Evolutionary conservation across 2,888 invertebrate genomes (phyloP), one percentile per base, ranked within the genome.

Genomic region (Tribolium freemani): DNA sequence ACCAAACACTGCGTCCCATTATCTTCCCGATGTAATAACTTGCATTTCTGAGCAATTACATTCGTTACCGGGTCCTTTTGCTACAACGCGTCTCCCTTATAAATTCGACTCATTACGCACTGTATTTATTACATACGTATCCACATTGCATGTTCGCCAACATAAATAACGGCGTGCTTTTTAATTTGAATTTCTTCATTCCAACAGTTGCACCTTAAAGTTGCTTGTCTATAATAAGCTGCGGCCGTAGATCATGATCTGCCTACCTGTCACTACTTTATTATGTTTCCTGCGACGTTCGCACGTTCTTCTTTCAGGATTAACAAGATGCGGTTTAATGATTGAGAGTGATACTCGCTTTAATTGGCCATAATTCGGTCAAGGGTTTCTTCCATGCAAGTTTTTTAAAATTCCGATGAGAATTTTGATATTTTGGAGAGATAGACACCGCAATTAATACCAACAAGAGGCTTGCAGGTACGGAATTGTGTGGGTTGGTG

Each of bases 61-160:
- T 48, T 61, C 56, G 69, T 69, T 48, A 31, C 58, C 51, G 67
- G 69, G 56, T 61, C 69, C 63, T 67, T 46, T 48, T 63, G 50
- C 53, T 45, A 45, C 58, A 66, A 44, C 51, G 66, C 56, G 72
- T 79, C 77, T 77, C 77, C 77, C 80, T 51, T 79, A 83, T 83
- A 83, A 82, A 83, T 83, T 83, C 81, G 80, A 77, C 83, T 83
- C 83, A 83, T 83, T 83, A 83, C 80, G 71, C 71, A 71, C 70
- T 63, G 77, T 82, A 83, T 83, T 83, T 83, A 82, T 82, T 83
- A 79, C 81, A 78, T 79, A 60, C 71, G 50, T 26, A 71, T 56
- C 21, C 63, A 64, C 64, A 64, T 64, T 54, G 63, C 57, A 57
- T 71, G 63, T 51, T 64, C 50, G 31, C 45, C 46, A 11, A 45